These are phyloP conservation scores for human (Homo sapiens) DNA, from an alignment of 2,113 vertebrate species.

Conservation along the genomic window GRCh38 chr1:227776501-227777000, in stretches of 20 bases:
- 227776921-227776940: background rate
- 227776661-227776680: conserved; percentile 39
- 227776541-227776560: conserved; percentile 80
- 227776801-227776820: conserved; percentile 39
- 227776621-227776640: conserved; percentile 65
- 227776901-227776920: background rate
- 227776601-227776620: conserved; percentile 70
- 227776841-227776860: background rate
- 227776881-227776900: conserved; percentile 28
- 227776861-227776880: conserved; percentile 40
- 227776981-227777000: background rate
- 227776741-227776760: conserved; percentile 23
- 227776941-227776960: background rate
- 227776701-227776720: background rate
- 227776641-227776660: conserved; percentile 50
- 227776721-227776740: conserved; percentile 14
- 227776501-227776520: conserved; percentile 31
- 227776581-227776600: conserved; percentile 76
- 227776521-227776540: conserved; percentile 50
- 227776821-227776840: conserved; percentile 2
- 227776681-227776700: background rate
- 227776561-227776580: conserved; percentile 67
- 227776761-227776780: background rate
- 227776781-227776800: conserved; percentile 41
- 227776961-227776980: background rate